Conservation (phyloP, 2,113 vertebrate species). For the Seriola dumerili region DNA sequence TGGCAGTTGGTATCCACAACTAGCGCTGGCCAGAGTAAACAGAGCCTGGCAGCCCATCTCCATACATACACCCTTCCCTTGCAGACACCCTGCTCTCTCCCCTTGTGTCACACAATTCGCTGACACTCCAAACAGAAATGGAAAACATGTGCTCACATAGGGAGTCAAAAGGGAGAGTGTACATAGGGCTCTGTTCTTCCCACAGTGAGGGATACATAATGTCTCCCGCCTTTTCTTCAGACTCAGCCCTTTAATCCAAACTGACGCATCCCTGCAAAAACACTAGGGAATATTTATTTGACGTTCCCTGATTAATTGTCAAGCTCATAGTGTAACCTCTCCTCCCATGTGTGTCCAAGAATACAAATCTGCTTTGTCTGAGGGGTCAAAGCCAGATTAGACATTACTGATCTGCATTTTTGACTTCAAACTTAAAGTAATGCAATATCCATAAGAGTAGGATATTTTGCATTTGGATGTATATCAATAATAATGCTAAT, state of each 20-base stretch:
- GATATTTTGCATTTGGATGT: too few species aligned
- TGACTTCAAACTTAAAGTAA: not conserved
- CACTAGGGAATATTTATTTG: constrained; percentile 37
- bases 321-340: not conserved
- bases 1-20: constrained; percentile 56
- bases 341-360: constrained; percentile 4
- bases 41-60: constrained; percentile 41
- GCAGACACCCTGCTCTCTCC: constrained; percentile 29
- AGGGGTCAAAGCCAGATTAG: constrained; percentile 1
- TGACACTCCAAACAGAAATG: constrained; percentile 56
- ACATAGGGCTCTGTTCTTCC: constrained; percentile 48
- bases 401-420: not conserved
- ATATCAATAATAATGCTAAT: not conserved
- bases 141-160: constrained; percentile 60
- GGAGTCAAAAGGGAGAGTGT: constrained; percentile 50
- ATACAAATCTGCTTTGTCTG: not conserved
- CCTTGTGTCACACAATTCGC: constrained; percentile 57
- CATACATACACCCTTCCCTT: not conserved
- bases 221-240: constrained; percentile 14
- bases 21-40: constrained; percentile 64
- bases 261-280: constrained; percentile 48
- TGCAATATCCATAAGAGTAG: not conserved
- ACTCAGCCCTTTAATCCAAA: constrained; percentile 44
- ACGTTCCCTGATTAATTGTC: constrained; percentile 36
- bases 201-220: constrained; percentile 24